Percentiles rank a stretch among this genome's conserved stretches.
Conservation (phyloP, 2,797 vertebrate genomes). For the Tenualosa ilisha region DNA sequence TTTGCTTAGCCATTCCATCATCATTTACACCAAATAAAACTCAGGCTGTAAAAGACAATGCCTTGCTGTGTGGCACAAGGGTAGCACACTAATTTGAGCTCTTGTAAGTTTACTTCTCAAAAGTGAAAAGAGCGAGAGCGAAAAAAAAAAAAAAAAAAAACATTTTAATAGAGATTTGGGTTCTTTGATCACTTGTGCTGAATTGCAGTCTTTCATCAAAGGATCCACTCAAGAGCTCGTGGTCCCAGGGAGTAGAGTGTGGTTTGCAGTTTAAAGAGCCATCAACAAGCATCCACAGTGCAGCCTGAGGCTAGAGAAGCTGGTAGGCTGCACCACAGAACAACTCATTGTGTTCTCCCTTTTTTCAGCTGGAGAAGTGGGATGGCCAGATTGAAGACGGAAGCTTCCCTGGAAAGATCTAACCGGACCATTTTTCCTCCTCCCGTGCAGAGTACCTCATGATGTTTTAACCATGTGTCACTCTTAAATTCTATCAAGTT, state of each 20-base stretch:
- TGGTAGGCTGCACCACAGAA: not conserved
- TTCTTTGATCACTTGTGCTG: not conserved
- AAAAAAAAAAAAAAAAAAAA: too few relatives aligned
- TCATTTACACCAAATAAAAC: not conserved
- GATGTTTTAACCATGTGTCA: slow-evolving; percentile 40
- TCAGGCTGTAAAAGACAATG: not conserved
- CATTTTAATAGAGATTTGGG: not conserved
- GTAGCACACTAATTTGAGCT: not conserved
- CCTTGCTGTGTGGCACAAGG: not conserved
- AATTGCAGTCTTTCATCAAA: slow-evolving; percentile 2
- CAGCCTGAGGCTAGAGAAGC: not conserved
- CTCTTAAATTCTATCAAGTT: slow-evolving; percentile 31
- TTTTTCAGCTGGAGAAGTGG: slow-evolving; percentile 73
- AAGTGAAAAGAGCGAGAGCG: too few relatives aligned
- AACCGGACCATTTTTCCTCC: slow-evolving; percentile 35
- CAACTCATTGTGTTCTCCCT: not conserved
- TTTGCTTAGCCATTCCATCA: too few relatives aligned
- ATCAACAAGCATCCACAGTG: not conserved
- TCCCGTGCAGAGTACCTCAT: slow-evolving; percentile 53
- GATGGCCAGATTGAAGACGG: slow-evolving; percentile 72
- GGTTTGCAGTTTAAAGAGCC: not conserved
- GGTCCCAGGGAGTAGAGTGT: not conserved
- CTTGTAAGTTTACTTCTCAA: not conserved
- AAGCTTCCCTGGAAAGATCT: slow-evolving; percentile 77
- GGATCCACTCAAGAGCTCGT: not conserved